A percentile compares a stretch with the other conserved stretches of the same genome.
phyloP scores from a whole-genome alignment of 2,888 invertebrate genomes.

The Polydrusus pterygomalis region DNA sequence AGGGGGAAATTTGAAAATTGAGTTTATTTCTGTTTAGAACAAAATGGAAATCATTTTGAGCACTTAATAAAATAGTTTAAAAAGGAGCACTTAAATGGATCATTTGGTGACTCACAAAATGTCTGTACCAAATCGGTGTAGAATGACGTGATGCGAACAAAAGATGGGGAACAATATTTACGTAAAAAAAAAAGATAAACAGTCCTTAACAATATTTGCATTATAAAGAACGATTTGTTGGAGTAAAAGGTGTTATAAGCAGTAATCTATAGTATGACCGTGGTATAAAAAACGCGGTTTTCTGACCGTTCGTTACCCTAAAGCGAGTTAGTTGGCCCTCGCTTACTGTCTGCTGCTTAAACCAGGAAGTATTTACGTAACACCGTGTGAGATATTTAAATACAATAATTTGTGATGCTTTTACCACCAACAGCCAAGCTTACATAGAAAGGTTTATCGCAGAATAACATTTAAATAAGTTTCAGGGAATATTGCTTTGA shows the following conservation, averaged over 20 bases:
- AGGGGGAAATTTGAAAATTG: too few species aligned
- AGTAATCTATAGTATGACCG: constrained; percentile 25
- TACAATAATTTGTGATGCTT: constrained; percentile 50
- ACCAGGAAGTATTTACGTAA: constrained; percentile 54
- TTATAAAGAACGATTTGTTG: constrained; percentile 28
- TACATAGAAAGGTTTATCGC: constrained; percentile 47
- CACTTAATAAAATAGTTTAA: too few species aligned
- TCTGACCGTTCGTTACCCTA: constrained; percentile 47
- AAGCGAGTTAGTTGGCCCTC: constrained; percentile 46
- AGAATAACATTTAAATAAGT: constrained; percentile 50
- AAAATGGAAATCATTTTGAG: too few species aligned
- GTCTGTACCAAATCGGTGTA: too few species aligned
- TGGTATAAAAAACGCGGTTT: constrained; percentile 30
- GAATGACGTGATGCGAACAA: too few species aligned
- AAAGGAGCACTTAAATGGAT: too few species aligned
- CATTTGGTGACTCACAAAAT: too few species aligned
- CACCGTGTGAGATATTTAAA: constrained; percentile 54
- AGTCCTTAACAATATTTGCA: constrained; percentile 21
- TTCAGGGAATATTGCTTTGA: constrained; percentile 44
- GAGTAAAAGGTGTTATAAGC: constrained; percentile 13
- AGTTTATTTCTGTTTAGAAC: too few species aligned
- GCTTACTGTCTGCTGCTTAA: constrained; percentile 53
- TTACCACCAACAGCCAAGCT: constrained; percentile 53
- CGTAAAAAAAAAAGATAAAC: background rate
- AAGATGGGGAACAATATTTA: background rate